Evolutionary conservation across 2,888 invertebrate genomes (phyloP).

Genomic region (Eristalis pertinax): DNA sequence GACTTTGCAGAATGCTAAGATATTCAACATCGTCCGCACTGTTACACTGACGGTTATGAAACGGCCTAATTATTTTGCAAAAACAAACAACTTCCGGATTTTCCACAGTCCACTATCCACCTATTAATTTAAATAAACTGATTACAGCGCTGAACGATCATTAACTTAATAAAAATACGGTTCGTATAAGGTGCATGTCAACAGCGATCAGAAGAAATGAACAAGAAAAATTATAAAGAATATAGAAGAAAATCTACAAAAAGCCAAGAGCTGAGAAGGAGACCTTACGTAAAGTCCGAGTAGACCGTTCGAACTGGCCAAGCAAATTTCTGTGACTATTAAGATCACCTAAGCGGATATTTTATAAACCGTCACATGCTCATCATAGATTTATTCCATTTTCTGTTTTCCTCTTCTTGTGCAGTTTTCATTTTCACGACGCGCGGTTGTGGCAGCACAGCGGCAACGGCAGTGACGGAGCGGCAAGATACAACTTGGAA

Average conservation of each 20-base stretch:
- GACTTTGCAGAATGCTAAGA: conserved; percentile 45
- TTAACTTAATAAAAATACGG: conserved; percentile 15
- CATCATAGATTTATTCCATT: conserved; percentile 73
- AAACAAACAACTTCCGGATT: conserved; percentile 33
- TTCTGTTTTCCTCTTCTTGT: conserved; percentile 52
- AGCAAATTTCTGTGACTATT: conserved; percentile 78
- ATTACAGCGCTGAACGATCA: conserved; percentile 27
- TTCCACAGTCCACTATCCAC: conserved; percentile 7
- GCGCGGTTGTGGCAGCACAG: conserved; percentile 42
- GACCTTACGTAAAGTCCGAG: conserved; percentile 79
- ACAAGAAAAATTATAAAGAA: neutral
- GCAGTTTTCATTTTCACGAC: conserved; percentile 61
- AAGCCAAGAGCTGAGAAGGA: conserved; percentile 9
- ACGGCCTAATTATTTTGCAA: conserved; percentile 22
- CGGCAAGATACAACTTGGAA: conserved; percentile 62
- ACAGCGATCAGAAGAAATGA: neutral
- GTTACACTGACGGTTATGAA: conserved; percentile 51
- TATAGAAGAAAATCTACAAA: conserved; percentile 22
- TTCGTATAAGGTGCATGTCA: conserved; percentile 1
- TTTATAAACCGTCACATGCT: conserved; percentile 71
- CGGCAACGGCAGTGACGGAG: neutral
- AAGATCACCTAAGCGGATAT: conserved; percentile 68
- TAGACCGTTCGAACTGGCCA: conserved; percentile 80
- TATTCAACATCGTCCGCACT: conserved; percentile 29
- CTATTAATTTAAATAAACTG: conserved; percentile 9